Evolutionary conservation across 2,113 vertebrate species (phyloP).

Genomic region (Nothobranchius kuhntae): DNA sequence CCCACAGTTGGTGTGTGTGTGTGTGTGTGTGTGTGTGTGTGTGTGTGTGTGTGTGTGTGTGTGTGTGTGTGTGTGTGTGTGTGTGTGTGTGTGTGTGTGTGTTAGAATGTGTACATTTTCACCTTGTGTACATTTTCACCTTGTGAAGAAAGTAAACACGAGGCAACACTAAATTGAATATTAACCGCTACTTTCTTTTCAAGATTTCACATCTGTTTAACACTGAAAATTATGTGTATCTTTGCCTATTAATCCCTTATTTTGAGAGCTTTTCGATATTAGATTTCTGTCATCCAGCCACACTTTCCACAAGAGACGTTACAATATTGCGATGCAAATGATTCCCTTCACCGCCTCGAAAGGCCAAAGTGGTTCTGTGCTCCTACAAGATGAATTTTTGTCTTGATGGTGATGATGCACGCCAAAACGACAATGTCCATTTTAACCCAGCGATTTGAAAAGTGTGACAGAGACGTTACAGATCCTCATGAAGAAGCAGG

Average conservation of each 20-base stretch:
- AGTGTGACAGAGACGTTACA: conserved; percentile 32
- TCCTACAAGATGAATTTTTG: conserved; percentile 10
- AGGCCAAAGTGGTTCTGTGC: conserved; percentile 4
- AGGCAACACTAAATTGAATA: not conserved
- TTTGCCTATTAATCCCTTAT: not conserved
- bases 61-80: no score
- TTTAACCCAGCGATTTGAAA: conserved; percentile 40
- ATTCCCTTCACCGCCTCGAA: not conserved
- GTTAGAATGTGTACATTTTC: conserved; percentile 28
- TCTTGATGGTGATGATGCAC: conserved; percentile 19
- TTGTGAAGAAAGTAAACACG: conserved; percentile 19
- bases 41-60: no score
- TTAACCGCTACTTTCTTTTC: conserved; percentile 1
- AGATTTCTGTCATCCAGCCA: not conserved
- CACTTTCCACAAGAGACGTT: not conserved
- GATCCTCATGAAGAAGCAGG: conserved; percentile 24
- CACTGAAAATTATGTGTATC: not conserved
- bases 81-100: no score
- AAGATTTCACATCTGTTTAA: conserved; percentile 1
- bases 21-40: conserved; percentile 11
- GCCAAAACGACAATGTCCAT: conserved; percentile 29
- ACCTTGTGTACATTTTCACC: conserved; percentile 25
- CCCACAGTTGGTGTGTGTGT: not conserved
- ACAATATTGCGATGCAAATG: not conserved
- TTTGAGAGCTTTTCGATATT: not conserved